phyloP scores from a whole-genome alignment of 1,140 invertebrate genomes.

The Amyelois transitella region DNA sequence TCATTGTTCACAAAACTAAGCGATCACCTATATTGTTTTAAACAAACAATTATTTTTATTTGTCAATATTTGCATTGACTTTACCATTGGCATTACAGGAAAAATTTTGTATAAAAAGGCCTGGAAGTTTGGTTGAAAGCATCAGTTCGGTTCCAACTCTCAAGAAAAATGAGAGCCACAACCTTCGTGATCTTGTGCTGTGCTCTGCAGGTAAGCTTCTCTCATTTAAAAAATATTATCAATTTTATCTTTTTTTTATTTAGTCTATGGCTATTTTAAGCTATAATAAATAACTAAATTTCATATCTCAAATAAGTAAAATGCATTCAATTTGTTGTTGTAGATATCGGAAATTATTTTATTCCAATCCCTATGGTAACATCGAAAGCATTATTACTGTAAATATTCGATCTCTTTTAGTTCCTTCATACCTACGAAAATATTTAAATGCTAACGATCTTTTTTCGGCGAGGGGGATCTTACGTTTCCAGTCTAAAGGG shows the following conservation, averaged over 20 bases:
- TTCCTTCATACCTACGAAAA: no score
- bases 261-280: no score
- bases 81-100: constrained; percentile 17
- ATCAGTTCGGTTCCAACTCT: constrained; percentile 68
- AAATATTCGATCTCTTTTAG: no score
- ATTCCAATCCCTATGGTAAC: no score
- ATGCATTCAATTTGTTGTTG: no score
- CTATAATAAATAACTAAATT: background rate
- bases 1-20: constrained; percentile 43
- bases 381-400: no score
- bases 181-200: constrained; percentile 66
- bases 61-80: constrained; percentile 43
- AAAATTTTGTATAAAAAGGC: constrained; percentile 46
- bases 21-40: constrained; percentile 26
- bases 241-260: no score
- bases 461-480: no score
- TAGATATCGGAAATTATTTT: no score
- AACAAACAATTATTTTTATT: constrained; percentile 23
- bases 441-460: no score
- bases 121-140: constrained; percentile 11
- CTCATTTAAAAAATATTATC: constrained; percentile 2
- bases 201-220: constrained; percentile 53
- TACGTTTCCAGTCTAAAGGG: no score
- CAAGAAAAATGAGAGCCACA: constrained; percentile 51
- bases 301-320: no score